Evolutionary conservation across 2,113 vertebrate species (phyloP).

Genomic region (Tylochromis polylepis): DNA sequence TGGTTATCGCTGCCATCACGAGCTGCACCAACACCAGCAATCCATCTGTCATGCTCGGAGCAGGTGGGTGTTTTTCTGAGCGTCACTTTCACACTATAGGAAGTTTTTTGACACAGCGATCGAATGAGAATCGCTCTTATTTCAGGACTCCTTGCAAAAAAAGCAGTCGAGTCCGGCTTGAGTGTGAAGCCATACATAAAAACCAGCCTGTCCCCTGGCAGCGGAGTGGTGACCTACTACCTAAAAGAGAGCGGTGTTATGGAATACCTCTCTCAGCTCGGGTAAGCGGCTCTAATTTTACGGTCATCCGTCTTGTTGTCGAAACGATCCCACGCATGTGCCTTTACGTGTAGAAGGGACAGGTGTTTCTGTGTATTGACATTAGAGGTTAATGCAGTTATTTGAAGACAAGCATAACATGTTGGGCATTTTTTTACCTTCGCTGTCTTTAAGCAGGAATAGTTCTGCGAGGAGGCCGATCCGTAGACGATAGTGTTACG

Average conservation of each 20-base stretch:
- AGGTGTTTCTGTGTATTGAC: not conserved
- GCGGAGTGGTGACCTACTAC: conserved; percentile 97
- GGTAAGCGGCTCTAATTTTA: conserved; percentile 22
- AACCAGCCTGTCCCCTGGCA: conserved; percentile 96
- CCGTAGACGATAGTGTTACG: too few relatives aligned
- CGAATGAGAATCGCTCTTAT: not conserved
- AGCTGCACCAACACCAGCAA: conserved; percentile 99
- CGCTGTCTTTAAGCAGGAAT: too few relatives aligned
- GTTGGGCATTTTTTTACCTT: too few relatives aligned
- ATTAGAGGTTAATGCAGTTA: not conserved
- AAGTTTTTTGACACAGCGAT: not conserved
- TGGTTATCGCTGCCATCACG: conserved; percentile 96
- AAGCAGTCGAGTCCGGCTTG: conserved; percentile 85
- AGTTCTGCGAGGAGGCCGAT: too few relatives aligned
- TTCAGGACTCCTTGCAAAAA: conserved; percentile 90
- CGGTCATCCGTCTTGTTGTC: not conserved
- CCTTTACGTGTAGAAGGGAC: accelerated
- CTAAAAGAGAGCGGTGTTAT: conserved; percentile 92
- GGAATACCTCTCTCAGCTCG: conserved; percentile 75
- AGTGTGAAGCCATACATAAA: conserved; percentile 93
- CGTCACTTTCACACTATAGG: not conserved
- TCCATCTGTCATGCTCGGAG: conserved; percentile 96
- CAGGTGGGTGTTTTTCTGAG: conserved; percentile 71
- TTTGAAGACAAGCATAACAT: too few relatives aligned
- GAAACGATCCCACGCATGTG: not conserved